These are phyloP conservation scores for Eilema depressum DNA, from an alignment of 2,888 invertebrate species.

Conservation along the genomic window DNA sequence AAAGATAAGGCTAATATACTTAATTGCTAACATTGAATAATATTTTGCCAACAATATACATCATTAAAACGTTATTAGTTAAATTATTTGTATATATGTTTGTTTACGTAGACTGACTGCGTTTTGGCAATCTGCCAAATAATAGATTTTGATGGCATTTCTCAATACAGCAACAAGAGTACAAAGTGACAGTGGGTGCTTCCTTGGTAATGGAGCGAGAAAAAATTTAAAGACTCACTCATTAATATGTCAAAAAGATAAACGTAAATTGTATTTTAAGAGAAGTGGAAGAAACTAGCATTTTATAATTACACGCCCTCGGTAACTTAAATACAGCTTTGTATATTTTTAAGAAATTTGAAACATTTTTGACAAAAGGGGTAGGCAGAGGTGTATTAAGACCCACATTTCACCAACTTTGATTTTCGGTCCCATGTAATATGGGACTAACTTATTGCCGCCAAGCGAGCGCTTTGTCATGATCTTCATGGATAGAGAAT, in stretches of 20 bases:
- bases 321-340: background rate
- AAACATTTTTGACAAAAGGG: no score
- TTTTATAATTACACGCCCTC: background rate
- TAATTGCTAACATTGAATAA: background rate
- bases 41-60: background rate
- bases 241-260: background rate
- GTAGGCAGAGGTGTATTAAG: no score
- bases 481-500: no score
- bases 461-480: no score
- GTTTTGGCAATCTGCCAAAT: conserved; percentile 5
- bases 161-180: background rate
- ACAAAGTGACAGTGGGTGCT: conserved; percentile 6
- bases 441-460: no score
- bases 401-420: no score
- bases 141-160: background rate
- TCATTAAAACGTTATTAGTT: background rate
- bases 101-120: conserved; percentile 1
- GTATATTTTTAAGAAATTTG: background rate
- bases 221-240: conserved; percentile 1
- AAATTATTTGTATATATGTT: background rate
- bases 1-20: no score
- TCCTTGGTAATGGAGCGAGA: conserved; percentile 7
- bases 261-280: conserved; percentile 6
- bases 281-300: background rate
- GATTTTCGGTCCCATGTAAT: no score